phyloP scores from a whole-genome alignment of 1,140 invertebrate species.

The Anastatus disparis region DNA sequence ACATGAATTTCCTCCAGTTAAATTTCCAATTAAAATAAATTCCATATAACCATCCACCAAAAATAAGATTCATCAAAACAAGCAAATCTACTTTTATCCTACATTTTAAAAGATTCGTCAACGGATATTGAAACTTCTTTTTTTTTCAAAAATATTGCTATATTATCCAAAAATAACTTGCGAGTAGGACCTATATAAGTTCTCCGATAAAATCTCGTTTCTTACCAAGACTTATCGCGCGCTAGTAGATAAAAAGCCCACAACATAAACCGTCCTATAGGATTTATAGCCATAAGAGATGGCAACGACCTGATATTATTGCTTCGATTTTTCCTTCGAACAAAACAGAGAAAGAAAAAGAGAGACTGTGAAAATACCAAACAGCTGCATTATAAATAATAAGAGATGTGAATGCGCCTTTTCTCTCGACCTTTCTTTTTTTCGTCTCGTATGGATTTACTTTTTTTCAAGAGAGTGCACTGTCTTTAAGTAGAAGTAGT shows the following conservation, averaged over 20 bases:
- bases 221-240: not conserved
- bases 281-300: not conserved
- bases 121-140: no score
- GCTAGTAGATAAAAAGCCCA: not conserved
- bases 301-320: conserved; percentile 16
- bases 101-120: no score
- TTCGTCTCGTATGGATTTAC: not conserved
- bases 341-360: not conserved
- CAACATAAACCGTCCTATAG: no score
- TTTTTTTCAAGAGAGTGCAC: not conserved
- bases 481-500: not conserved
- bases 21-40: no score
- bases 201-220: conserved; percentile 1
- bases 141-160: no score
- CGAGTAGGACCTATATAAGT: no score
- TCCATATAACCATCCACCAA: no score
- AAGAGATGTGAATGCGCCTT: not conserved
- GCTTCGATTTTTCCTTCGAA: not conserved
- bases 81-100: no score
- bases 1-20: no score
- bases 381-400: conserved; percentile 22
- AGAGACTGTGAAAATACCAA: not conserved
- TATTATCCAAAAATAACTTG: no score
- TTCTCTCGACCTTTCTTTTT: not conserved
- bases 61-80: no score